Percentiles rank a stretch among this genome's conserved stretches.
These are phyloP conservation scores for Drosophila tanythrix DNA, from an alignment of 2,888 invertebrate species.

Conservation along the genomic window DNA sequence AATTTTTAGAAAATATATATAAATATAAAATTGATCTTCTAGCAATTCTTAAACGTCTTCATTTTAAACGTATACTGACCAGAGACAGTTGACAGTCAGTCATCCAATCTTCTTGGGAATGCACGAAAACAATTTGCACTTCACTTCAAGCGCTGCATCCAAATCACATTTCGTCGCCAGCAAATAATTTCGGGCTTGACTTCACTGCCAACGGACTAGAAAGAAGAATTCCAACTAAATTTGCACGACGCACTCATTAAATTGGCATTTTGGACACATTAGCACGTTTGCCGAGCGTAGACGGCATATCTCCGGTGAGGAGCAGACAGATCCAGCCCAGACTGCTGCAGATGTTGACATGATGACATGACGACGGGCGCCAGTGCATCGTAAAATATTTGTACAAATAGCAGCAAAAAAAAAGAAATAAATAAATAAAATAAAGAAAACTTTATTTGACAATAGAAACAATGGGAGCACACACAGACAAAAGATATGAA, in stretches of 20 bases:
- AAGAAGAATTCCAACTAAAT: constrained; percentile 60
- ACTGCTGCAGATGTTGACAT: constrained; percentile 31
- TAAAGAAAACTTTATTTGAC: constrained; percentile 40
- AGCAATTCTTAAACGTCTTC: neutral
- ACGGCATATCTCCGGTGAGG: constrained; percentile 62
- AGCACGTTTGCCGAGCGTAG: constrained; percentile 58
- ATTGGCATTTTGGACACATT: constrained; percentile 64
- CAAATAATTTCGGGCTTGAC: constrained; percentile 73
- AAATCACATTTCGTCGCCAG: constrained; percentile 32
- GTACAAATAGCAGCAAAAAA: constrained; percentile 51
- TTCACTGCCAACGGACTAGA: constrained; percentile 66
- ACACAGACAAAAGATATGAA: constrained; percentile 70
- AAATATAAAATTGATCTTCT: constrained; percentile 38
- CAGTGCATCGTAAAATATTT: constrained; percentile 65
- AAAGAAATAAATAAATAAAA: neutral
- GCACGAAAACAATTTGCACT: constrained; percentile 55
- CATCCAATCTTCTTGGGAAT: constrained; percentile 27
- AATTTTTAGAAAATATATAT: neutral
- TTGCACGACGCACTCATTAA: constrained; percentile 46
- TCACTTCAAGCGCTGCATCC: constrained; percentile 48
- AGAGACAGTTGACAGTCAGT: neutral
- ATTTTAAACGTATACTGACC: neutral
- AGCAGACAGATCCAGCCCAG: constrained; percentile 12
- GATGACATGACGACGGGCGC: constrained; percentile 52
- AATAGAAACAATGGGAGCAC: constrained; percentile 24